These are phyloP conservation scores for Osmoderma eremita DNA, from an alignment of 2,888 invertebrate species.

Conservation along the genomic window DNA sequence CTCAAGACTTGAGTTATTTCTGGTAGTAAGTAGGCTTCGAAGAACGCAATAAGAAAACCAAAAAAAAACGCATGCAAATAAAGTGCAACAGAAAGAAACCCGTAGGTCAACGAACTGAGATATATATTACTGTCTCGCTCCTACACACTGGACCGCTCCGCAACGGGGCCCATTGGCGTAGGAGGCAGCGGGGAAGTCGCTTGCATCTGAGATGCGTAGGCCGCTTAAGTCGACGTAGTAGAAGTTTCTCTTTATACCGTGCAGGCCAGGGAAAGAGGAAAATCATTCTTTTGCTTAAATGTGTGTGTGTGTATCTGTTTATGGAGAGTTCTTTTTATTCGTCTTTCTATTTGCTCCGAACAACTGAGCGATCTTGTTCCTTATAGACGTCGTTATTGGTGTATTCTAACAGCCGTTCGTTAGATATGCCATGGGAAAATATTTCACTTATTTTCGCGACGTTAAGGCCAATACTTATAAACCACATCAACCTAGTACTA, in stretches of 20 bases:
- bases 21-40: constrained; percentile 64
- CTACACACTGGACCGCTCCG: constrained; percentile 56
- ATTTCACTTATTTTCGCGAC: constrained; percentile 7
- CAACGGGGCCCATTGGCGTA: constrained; percentile 50
- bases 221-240: background rate
- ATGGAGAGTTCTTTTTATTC: background rate
- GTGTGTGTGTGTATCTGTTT: too few species aligned
- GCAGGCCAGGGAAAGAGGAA: too few species aligned
- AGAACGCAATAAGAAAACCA: constrained; percentile 60
- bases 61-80: constrained; percentile 65
- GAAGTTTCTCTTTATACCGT: background rate
- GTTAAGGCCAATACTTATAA: too few species aligned
- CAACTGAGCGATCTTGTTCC: background rate
- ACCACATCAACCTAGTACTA: too few species aligned
- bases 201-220: constrained; percentile 13
- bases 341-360: background rate
- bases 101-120: constrained; percentile 63
- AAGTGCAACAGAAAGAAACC: constrained; percentile 65
- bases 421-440: constrained; percentile 16
- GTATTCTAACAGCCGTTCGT: too few species aligned
- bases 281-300: too few species aligned
- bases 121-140: constrained; percentile 61
- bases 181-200: constrained; percentile 17
- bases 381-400: too few species aligned
- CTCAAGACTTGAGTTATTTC: constrained; percentile 63